These are phyloP conservation scores for Thunnus thynnus DNA, from an alignment of 2,113 vertebrate genomes.

Conservation along the genomic window DNA sequence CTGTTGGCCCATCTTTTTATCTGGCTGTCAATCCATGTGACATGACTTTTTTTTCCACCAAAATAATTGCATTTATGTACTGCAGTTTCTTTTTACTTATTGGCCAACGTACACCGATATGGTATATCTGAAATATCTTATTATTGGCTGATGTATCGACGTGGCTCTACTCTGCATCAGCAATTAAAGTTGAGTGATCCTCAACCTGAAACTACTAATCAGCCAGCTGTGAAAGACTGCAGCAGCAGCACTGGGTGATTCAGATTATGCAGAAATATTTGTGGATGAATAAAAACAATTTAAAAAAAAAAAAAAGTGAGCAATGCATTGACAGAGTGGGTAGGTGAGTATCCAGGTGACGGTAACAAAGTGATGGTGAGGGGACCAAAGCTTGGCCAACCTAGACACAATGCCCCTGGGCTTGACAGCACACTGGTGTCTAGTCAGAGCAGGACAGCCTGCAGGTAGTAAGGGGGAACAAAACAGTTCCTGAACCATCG, in stretches of 20 bases:
- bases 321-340: neutral
- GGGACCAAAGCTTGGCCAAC: slow-evolving; percentile 40
- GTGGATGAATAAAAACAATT: neutral
- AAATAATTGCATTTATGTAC: neutral
- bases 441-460: slow-evolving; percentile 63
- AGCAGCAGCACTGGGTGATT: neutral
- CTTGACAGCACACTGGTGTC: slow-evolving; percentile 42
- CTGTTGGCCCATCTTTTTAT: neutral
- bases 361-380: slow-evolving; percentile 7
- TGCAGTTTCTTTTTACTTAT: too few relatives aligned
- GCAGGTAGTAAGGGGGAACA: slow-evolving; percentile 37
- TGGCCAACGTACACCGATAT: too few relatives aligned
- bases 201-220: neutral
- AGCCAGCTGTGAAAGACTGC: neutral
- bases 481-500: slow-evolving; percentile 20
- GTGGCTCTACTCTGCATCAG: neutral
- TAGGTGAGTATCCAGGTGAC: neutral
- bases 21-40: neutral
- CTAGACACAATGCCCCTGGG: slow-evolving; percentile 52
- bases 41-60: too few relatives aligned
- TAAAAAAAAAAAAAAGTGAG: neutral
- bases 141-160: too few relatives aligned
- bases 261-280: neutral
- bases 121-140: too few relatives aligned
- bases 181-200: neutral